A percentile compares a stretch with the other conserved stretches of the same genome.
Evolutionary conservation across 2,888 invertebrate species (phyloP).

Genomic region (Folsomia candida): DNA sequence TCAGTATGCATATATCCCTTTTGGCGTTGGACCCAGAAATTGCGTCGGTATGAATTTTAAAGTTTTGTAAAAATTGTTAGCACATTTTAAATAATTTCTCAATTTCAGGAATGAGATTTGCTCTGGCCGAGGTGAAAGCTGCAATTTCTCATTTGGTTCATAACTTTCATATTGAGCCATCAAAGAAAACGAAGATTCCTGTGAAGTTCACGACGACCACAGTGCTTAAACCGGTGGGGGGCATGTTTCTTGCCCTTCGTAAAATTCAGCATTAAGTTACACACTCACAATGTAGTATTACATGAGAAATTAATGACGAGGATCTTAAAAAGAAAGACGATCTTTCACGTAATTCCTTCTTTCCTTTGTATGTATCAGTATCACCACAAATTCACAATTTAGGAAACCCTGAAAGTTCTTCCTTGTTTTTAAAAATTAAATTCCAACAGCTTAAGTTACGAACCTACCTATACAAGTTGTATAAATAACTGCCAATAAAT

Average conservation of each 20-base stretch:
- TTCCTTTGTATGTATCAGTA: no score
- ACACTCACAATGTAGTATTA: no score
- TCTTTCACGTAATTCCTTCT: no score
- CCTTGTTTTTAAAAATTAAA: no score
- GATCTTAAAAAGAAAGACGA: no score
- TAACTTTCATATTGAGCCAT: conserved; percentile 56
- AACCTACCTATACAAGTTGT: no score
- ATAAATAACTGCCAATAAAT: no score
- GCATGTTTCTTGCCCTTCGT: neutral
- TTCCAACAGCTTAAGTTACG: no score
- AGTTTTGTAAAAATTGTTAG: neutral
- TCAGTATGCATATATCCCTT: neutral
- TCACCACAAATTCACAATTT: no score
- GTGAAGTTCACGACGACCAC: conserved; percentile 52
- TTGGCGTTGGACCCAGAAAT: neutral
- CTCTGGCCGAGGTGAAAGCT: conserved; percentile 58
- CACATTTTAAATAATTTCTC: neutral
- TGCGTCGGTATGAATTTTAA: neutral
- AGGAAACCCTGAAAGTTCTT: no score
- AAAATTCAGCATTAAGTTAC: neutral
- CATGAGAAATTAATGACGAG: no score
- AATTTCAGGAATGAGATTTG: conserved; percentile 57
- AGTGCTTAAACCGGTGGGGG: neutral
- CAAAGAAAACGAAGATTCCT: conserved; percentile 57
- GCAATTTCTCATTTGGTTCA: conserved; percentile 57